Evolutionary conservation across 1,140 invertebrate species (phyloP).

Genomic region (Agrilus planipennis): DNA sequence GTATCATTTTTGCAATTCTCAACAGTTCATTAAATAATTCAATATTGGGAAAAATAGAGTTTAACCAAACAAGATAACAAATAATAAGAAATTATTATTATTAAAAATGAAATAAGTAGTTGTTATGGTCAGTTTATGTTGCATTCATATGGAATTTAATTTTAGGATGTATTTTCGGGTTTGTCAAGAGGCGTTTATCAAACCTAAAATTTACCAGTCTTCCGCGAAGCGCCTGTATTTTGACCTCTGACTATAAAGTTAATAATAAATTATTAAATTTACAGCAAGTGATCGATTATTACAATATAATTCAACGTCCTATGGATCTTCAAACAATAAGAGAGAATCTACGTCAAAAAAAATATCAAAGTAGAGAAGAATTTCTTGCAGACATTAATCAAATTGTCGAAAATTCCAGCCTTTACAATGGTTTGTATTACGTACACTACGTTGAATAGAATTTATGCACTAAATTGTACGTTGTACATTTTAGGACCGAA

Average conservation of each 20-base stretch:
- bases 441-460: conserved; percentile 2
- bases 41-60: too few species aligned
- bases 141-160: too few species aligned
- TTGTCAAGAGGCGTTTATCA: conserved; percentile 1
- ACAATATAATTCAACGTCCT: conserved; percentile 80
- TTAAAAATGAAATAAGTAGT: too few species aligned
- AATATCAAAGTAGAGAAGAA: conserved; percentile 87
- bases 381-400: conserved; percentile 91
- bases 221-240: too few species aligned
- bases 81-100: too few species aligned
- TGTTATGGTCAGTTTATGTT: too few species aligned
- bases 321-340: conserved; percentile 97
- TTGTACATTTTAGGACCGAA: conserved; percentile 44
- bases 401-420: conserved; percentile 88
- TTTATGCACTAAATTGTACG: neutral
- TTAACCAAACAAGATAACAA: too few species aligned
- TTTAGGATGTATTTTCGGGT: neutral
- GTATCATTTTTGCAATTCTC: too few species aligned
- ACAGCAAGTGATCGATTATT: conserved; percentile 82
- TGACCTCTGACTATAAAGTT: neutral
- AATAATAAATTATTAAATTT: conserved; percentile 17
- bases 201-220: too few species aligned
- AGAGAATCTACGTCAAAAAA: conserved; percentile 82
- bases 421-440: conserved; percentile 73
- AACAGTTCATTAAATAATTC: too few species aligned